Percentiles rank a stretch among this genome's conserved stretches.
Conservation (phyloP, 2,113 vertebrate genomes). For the Tupaia tana region DNA sequence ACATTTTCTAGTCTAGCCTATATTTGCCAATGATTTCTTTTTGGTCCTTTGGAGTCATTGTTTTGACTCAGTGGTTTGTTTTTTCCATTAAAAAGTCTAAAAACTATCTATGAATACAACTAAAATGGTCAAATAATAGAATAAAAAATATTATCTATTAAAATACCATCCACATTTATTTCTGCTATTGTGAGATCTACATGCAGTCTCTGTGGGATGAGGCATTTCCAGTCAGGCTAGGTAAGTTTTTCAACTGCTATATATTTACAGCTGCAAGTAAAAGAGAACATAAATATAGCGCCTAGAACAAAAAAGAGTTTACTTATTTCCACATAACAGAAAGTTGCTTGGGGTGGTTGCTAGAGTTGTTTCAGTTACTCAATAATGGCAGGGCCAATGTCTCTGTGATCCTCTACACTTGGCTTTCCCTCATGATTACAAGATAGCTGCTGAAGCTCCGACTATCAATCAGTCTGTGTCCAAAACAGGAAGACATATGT, state of each 20-base stretch:
- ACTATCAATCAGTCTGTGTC: not conserved
- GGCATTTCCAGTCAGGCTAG: not conserved
- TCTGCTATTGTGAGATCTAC: not conserved
- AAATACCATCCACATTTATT: constrained; percentile 37
- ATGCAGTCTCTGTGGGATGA: not conserved
- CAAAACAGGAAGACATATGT: not conserved
- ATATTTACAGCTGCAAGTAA: not conserved
- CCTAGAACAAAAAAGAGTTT: not conserved
- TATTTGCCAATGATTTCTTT: constrained; percentile 23
- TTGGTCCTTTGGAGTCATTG: constrained; percentile 32
- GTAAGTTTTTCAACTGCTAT: not conserved
- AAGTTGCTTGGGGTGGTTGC: not conserved
- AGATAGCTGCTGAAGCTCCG: not conserved
- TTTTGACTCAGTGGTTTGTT: not conserved
- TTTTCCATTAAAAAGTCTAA: constrained; percentile 5
- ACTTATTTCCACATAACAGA: not conserved
- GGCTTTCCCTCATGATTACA: not conserved
- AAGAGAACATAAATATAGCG: not conserved
- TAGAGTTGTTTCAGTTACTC: not conserved
- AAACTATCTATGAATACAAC: not conserved
- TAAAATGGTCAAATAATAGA: constrained; percentile 38
- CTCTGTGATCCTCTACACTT: not conserved
- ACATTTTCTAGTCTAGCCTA: not conserved
- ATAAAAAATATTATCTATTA: constrained; percentile 2
- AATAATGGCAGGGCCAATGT: not conserved